Base-by-base conservation (phyloP, 2,888 invertebrate species). In the Tenthredo mesomela region DNA sequence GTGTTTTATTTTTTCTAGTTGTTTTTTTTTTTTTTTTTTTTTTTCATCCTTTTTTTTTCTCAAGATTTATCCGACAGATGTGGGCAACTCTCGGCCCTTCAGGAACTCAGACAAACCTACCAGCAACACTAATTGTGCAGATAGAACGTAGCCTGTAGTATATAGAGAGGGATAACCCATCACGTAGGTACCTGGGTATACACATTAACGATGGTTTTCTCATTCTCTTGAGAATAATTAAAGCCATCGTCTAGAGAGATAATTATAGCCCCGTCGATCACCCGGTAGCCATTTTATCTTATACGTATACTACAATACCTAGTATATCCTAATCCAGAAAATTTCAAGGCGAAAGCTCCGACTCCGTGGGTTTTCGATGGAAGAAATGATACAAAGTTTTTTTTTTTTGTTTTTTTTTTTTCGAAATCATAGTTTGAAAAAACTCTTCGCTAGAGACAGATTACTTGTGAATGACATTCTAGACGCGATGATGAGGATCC, bases 201-300 rank as follows among this genome's bases (percentile, higher is more conserved):
- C 37, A 33, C 54, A 78, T 78, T 78, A 78, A 33, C 78, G 78
- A 78, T 78, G 47, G 47, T 37, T 47, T 15, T 58, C 25, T 18
- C 33, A 78, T 78, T 58, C 78, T 54, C 78, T 58, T 33, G 54
- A 37, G 78, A 78, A 78, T 78, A 78, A 78, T 78, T 78, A 78
- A 58, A 78, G 58, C 33, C 78, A 78, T 78, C 15, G 25, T 40
- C 47, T 21, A n/a, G 29, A 50, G 54, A 18, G 33, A 37, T 78
- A 78, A 78, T 78, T 78, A 78, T 78, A 54, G 54, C 78, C 6
- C n/a, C 54, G 12, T 78, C 50, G 58, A 78, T 78, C 78, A 78
- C 50, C n/a, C n/a, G 33, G 54, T 10, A 37, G 37, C 70, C 18
- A 33, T 70, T 33, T 37, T 70, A 37, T n/a, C 18, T 33, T 15